A percentile compares a stretch with the other conserved stretches of the same genome.
Conservation (phyloP, 2,113 vertebrate species). For the Periophthalmus modestus region DNA sequence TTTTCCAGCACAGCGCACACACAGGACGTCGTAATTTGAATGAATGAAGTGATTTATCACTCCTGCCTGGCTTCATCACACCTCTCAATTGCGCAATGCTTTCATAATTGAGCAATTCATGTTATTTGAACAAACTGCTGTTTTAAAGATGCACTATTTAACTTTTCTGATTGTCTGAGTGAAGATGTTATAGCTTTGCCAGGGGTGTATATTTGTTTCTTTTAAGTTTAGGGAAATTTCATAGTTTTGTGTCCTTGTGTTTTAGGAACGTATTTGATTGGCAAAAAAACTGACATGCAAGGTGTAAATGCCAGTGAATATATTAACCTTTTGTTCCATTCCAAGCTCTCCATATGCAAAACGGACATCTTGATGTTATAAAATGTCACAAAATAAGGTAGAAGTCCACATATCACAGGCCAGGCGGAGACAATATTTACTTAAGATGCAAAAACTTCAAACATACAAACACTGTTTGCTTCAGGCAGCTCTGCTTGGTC, state of each 20-base stretch:
- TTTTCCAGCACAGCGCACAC: slow-evolving; percentile 25
- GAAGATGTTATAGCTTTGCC: too few relatives aligned
- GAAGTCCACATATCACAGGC: background rate
- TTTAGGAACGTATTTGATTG: background rate
- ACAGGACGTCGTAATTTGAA: slow-evolving; percentile 34
- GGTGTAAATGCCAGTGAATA: slow-evolving; percentile 1
- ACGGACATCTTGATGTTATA: background rate
- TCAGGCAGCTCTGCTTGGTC: background rate
- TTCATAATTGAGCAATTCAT: background rate
- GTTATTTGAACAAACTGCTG: background rate
- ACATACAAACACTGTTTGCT: background rate
- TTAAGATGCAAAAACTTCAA: slow-evolving; percentile 17
- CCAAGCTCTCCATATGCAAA: background rate
- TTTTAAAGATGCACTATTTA: background rate
- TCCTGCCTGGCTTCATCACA: slow-evolving; percentile 29
- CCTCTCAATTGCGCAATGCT: background rate
- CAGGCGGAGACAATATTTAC: slow-evolving; percentile 14
- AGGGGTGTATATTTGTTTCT: background rate
- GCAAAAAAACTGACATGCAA: background rate
- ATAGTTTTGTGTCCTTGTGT: background rate
- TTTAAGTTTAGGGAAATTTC: background rate
- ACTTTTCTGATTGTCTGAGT: background rate
- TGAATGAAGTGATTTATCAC: slow-evolving; percentile 34
- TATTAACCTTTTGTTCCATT: background rate
- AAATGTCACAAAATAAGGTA: background rate